Percentiles rank a stretch among this genome's conserved stretches.
Conservation (phyloP, 2,113 vertebrate genomes). For the Copsychus sechellarum region DNA sequence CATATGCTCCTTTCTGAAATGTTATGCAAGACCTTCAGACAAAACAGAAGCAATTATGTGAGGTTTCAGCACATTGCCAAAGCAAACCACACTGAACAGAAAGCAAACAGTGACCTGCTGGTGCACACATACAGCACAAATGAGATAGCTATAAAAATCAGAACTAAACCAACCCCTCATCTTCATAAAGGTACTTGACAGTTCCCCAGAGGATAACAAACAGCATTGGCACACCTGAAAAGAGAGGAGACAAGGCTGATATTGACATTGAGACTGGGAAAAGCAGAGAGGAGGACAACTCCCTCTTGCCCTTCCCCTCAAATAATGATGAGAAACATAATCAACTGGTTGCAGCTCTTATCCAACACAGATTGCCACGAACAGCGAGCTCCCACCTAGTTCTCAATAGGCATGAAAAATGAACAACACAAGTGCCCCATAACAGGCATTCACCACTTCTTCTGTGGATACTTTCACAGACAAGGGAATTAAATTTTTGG, state of each 20-base stretch:
- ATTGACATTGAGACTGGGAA: conserved; percentile 19
- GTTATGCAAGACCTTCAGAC: conserved; percentile 57
- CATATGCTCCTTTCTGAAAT: conserved; percentile 36
- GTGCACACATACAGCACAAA: not conserved
- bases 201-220: conserved; percentile 87
- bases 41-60: conserved; percentile 56
- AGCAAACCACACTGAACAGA: conserved; percentile 3
- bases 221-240: conserved; percentile 83
- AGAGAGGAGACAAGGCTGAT: conserved; percentile 58
- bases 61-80: conserved; percentile 53
- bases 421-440: not conserved
- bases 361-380: not conserved
- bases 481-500: not conserved
- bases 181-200: conserved; percentile 87
- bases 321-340: not conserved
- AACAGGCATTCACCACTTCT: not conserved
- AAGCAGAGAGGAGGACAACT: not conserved
- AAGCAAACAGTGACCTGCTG: conserved; percentile 39
- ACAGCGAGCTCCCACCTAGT: not conserved
- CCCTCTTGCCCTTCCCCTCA: not conserved
- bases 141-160: conserved; percentile 32
- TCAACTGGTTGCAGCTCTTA: not conserved
- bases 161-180: conserved; percentile 80
- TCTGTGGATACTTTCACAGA: not conserved
- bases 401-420: not conserved